phyloP scores from a whole-genome alignment of 2,797 vertebrate species.

The Sorex maritimensis region DNA sequence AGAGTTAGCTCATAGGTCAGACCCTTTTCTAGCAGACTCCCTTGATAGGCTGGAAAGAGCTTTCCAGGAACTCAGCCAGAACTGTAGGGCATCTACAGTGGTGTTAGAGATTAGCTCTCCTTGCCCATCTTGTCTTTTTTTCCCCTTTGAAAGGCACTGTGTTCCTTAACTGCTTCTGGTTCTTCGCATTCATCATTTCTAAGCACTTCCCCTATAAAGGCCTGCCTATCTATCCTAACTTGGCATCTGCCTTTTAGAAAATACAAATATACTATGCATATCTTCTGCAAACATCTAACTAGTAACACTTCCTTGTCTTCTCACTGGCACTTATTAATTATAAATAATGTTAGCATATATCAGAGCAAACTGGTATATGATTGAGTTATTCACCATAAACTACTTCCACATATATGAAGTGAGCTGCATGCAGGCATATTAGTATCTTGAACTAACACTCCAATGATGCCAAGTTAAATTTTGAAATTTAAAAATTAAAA shows the following conservation, averaged over 20 bases:
- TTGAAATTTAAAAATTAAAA: not conserved
- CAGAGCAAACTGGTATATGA: not conserved
- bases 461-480: not conserved
- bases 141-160: not conserved
- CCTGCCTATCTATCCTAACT: not conserved
- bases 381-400: not conserved
- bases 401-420: not conserved
- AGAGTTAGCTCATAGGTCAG: not conserved
- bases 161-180: not conserved
- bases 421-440: not conserved
- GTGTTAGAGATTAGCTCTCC: too few species aligned
- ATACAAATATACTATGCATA: not conserved
- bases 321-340: not conserved
- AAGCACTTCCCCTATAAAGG: not conserved
- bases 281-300: not conserved
- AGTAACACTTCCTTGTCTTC: not conserved
- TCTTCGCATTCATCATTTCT: not conserved
- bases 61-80: too few species aligned
- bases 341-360: not conserved
- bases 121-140: not conserved
- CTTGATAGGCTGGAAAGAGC: fast-evolving
- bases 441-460: not conserved
- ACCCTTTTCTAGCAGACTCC: not conserved
- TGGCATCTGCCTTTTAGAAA: not conserved
- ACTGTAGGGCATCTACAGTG: too few species aligned